Conservation (phyloP, 2,113 vertebrate genomes). For the Ailurus styani region DNA sequence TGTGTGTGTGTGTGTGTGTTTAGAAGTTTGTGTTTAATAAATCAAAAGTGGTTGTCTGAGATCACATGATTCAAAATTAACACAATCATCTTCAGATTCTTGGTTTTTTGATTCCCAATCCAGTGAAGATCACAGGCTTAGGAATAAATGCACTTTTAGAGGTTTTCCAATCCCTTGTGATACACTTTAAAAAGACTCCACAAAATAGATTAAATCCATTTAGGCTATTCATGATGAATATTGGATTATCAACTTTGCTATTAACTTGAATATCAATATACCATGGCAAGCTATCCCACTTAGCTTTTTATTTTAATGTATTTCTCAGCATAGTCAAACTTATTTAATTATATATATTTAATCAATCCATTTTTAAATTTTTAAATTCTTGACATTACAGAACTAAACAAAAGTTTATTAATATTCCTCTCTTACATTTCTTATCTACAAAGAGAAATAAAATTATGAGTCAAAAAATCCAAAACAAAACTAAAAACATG, state of each 20-base stretch:
- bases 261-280: not conserved
- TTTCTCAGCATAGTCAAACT: not conserved
- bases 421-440: not conserved
- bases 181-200: not conserved
- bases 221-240: not conserved
- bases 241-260: not conserved
- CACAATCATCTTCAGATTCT: not conserved
- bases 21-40: not conserved
- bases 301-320: slow-evolving; percentile 31
- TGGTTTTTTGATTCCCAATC: not conserved
- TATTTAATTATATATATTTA: not conserved
- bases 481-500: not conserved
- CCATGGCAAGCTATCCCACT: not conserved
- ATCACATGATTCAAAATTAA: not conserved
- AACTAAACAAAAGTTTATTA: not conserved
- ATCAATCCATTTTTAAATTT: not conserved
- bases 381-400: not conserved
- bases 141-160: not conserved
- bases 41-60: not conserved
- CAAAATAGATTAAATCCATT: not conserved
- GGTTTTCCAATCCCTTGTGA: not conserved
- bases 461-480: not conserved
- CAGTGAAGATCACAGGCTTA: not conserved
- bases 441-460: not conserved
- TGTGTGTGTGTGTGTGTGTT: not conserved